Base-by-base conservation (phyloP, 2,113 vertebrate genomes). In the Uropsilus gracilis region DNA sequence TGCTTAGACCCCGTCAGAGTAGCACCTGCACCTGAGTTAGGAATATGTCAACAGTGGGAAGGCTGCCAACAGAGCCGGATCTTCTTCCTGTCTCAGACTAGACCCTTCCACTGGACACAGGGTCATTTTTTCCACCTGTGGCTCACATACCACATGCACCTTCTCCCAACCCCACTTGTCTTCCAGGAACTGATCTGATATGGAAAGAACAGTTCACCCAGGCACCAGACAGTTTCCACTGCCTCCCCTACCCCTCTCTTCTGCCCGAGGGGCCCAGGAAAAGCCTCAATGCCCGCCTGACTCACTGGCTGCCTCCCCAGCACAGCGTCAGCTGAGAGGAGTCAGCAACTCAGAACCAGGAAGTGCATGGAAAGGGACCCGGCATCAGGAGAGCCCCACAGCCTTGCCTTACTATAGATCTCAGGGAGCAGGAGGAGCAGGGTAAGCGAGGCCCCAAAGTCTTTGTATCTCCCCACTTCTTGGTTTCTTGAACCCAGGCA, bases 281-380 rank as follows among this genome's bases (percentile, higher is more conserved):
- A 32, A 37, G 10, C 26, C 53, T 24, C 39, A 1, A 1, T 0
- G 42, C 34, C 69, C 8, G 34, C 63, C 85, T 88, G 96, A 95
- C 72, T 97, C 95, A 96, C 28, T 8, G 30, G 59, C 77, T 59
- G n/a, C 73, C 71, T 87, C 73, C 68, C 34, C 55, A 68, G 48
- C 14, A 66, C 20, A 34, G 66, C 39, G 39, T 86, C 94, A 91
- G 96, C 92, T 91, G 91, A 94, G 89, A 69, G 8, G 37, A 77
- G 66, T 89, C 90, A 94, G 94, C 82, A 73, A 17, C 32, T 9
- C 3, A 34, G 2, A 34, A 42, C 18, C 66, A 77, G 71, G 28
- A 94, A 59, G 46, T 6, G 2, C 17, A 10, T 46, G 78, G 39
- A 13, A 78, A 85, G 76, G 32, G 22, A 9, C 18, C 13, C 88